These are phyloP conservation scores for Liposcelis brunnea DNA, from an alignment of 2,888 invertebrate species.

Conservation along the genomic window DNA sequence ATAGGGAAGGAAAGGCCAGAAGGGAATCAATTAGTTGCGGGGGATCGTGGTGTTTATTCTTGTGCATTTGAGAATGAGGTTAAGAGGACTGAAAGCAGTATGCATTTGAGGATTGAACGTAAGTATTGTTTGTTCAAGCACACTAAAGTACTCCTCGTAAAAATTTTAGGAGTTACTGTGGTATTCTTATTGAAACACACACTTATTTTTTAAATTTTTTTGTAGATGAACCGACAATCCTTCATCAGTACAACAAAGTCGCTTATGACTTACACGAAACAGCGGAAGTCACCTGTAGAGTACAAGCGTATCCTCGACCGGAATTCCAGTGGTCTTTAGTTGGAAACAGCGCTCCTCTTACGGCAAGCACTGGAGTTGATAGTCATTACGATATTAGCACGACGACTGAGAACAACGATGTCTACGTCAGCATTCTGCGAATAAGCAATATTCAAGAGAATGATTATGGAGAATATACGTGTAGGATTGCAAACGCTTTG, in stretches of 20 bases:
- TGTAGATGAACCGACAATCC: constrained; percentile 67
- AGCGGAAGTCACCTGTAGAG: constrained; percentile 73
- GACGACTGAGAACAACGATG: constrained; percentile 64
- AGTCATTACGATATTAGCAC: constrained; percentile 75
- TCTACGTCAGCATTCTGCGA: constrained; percentile 57
- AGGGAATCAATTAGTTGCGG: constrained; percentile 58
- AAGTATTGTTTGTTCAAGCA: constrained; percentile 29
- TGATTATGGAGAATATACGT: constrained; percentile 84
- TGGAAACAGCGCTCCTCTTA: constrained; percentile 51
- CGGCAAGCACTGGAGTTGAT: constrained; percentile 58
- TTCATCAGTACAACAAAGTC: constrained; percentile 73
- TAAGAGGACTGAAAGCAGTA: constrained; percentile 68
- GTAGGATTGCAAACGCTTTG: constrained; percentile 66
- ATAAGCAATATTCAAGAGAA: constrained; percentile 56
- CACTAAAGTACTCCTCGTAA: too few relatives aligned
- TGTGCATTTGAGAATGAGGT: constrained; percentile 83
- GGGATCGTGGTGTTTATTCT: constrained; percentile 72
- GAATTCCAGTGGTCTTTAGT: constrained; percentile 85
- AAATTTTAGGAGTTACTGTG: too few relatives aligned
- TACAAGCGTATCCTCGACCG: constrained; percentile 82
- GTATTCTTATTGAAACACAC: too few relatives aligned
- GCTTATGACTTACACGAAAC: constrained; percentile 71
- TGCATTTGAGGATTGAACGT: constrained; percentile 84
- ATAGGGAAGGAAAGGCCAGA: constrained; percentile 60
- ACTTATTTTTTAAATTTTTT: constrained; percentile 15